Conservation (phyloP, 1,140 invertebrate genomes). For the Aphis craccivora region DNA sequence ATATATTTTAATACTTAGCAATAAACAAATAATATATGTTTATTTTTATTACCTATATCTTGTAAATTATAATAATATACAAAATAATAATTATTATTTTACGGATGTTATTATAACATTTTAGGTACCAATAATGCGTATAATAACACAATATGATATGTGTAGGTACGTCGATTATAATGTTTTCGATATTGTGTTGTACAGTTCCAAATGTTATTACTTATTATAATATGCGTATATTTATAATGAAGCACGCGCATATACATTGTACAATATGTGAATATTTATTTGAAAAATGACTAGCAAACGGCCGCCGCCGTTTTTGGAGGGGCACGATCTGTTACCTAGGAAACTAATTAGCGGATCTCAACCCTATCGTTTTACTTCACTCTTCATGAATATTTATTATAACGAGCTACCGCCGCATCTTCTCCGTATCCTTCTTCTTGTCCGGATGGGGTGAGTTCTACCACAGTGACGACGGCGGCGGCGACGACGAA, state of each 20-base stretch:
- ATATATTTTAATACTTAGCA: conserved; percentile 2
- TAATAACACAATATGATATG: background rate
- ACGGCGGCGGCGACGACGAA: conserved; percentile 18
- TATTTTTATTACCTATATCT: conserved; percentile 10
- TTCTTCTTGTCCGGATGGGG: background rate
- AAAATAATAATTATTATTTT: background rate
- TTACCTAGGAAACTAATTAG: conserved; percentile 58
- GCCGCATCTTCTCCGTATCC: background rate
- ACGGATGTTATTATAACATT: conserved; percentile 20
- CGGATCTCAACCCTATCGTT: conserved; percentile 48
- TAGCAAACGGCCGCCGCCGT: background rate
- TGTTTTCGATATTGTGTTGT: background rate
- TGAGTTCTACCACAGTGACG: background rate
- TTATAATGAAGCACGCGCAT: background rate
- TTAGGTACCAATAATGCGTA: background rate
- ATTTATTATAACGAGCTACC: conserved; percentile 45
- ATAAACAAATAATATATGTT: conserved; percentile 9
- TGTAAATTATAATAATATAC: background rate
- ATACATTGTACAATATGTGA: background rate
- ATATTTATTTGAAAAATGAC: conserved; percentile 5
- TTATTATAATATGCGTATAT: background rate
- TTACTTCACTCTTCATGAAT: conserved; percentile 46
- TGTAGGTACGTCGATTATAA: background rate
- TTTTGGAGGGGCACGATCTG: conserved; percentile 30
- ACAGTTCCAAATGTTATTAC: background rate